Evolutionary conservation across 2,888 invertebrate genomes (phyloP).

Genomic region (Idaea biselata): DNA sequence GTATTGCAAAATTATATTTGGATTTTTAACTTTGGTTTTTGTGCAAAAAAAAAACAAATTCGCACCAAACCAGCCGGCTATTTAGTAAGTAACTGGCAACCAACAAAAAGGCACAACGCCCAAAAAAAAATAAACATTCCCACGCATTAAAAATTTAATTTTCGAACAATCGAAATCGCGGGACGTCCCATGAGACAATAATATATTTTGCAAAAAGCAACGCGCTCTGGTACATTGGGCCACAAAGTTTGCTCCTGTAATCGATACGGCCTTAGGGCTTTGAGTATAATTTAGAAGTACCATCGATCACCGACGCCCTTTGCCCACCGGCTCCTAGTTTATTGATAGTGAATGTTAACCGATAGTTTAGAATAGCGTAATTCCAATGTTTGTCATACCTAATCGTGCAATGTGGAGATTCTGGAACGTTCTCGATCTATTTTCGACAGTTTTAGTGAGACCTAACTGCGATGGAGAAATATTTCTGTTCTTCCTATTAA

Average conservation of each 20-base stretch:
- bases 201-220: conserved; percentile 70
- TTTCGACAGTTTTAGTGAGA: no score
- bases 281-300: conserved; percentile 77
- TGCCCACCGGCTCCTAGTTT: conserved; percentile 76
- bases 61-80: no score
- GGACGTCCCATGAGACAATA: conserved; percentile 55
- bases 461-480: no score
- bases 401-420: no score
- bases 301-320: conserved; percentile 78
- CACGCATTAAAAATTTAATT: conserved; percentile 23
- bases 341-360: conserved; percentile 73
- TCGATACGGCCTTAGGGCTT: conserved; percentile 80
- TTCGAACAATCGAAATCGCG: conserved; percentile 14
- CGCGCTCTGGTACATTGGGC: conserved; percentile 44
- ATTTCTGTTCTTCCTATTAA: no score
- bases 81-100: background rate
- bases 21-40: no score
- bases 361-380: conserved; percentile 63
- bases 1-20: no score
- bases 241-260: conserved; percentile 68
- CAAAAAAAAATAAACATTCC: conserved; percentile 10
- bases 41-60: no score
- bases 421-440: no score
- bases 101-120: background rate
- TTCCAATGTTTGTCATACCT: conserved; percentile 15